phyloP scores from a whole-genome alignment of 2,888 invertebrate genomes.

The Erebia aethiops region DNA sequence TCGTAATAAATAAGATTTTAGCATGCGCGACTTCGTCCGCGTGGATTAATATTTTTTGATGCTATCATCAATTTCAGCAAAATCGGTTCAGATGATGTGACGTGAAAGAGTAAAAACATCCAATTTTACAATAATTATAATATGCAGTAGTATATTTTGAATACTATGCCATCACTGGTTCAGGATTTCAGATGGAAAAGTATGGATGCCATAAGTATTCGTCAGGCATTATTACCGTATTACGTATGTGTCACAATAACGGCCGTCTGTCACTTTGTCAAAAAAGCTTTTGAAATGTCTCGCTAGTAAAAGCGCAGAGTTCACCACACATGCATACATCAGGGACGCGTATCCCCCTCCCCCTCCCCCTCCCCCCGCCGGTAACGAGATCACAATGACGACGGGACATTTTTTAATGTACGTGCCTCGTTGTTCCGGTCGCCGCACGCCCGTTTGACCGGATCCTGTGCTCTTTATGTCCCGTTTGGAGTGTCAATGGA shows the following conservation, averaged over 20 bases:
- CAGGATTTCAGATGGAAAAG: too few relatives aligned
- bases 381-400: not conserved
- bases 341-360: not conserved
- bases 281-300: not conserved
- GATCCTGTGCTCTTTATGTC: not conserved
- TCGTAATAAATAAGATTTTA: too few relatives aligned
- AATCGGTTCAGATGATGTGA: too few relatives aligned
- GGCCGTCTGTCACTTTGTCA: not conserved
- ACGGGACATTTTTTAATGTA: not conserved
- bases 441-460: not conserved
- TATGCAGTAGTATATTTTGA: too few relatives aligned
- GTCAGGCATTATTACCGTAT: not conserved
- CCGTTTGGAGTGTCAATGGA: not conserved
- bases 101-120: too few relatives aligned
- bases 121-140: too few relatives aligned
- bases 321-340: not conserved
- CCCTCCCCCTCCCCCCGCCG: not conserved
- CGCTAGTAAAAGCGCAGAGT: not conserved
- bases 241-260: not conserved
- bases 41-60: too few relatives aligned
- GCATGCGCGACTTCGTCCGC: too few relatives aligned
- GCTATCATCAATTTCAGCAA: too few relatives aligned
- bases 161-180: too few relatives aligned
- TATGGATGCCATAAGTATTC: not conserved
- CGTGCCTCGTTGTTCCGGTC: not conserved